Evolutionary conservation across 1,140 invertebrate species (phyloP).

Genomic region (Ooceraea biroi): DNA sequence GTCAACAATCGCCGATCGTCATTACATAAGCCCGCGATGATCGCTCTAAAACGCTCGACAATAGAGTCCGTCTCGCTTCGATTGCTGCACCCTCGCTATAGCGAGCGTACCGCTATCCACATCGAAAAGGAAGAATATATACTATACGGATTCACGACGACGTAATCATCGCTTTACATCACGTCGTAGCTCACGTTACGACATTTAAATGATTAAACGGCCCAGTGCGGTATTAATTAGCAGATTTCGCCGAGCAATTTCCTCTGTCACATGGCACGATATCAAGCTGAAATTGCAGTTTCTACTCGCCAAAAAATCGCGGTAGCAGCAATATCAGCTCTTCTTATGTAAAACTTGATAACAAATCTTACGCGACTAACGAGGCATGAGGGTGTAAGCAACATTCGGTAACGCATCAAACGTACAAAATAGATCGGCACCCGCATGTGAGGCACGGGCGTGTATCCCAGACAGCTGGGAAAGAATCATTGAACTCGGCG

Average conservation of each 20-base stretch:
- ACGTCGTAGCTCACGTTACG: neutral
- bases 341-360: slow-evolving; percentile 31
- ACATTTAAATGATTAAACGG: slow-evolving; percentile 36
- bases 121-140: slow-evolving; percentile 1
- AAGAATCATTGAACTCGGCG: neutral
- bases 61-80: slow-evolving; percentile 58
- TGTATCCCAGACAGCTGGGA: neutral
- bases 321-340: neutral
- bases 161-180: slow-evolving; percentile 35
- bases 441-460: neutral
- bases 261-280: slow-evolving; percentile 15
- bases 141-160: neutral
- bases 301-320: slow-evolving; percentile 27
- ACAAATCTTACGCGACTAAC: slow-evolving; percentile 10
- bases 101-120: slow-evolving; percentile 16
- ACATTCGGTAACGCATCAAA: slow-evolving; percentile 11
- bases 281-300: slow-evolving; percentile 1
- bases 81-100: slow-evolving; percentile 58
- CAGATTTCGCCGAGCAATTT: slow-evolving; percentile 29
- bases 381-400: neutral
- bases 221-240: slow-evolving; percentile 53
- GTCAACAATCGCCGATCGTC: slow-evolving; percentile 69
- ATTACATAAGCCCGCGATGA: slow-evolving; percentile 71
- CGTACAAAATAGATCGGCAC: neutral
- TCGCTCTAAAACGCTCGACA: slow-evolving; percentile 72